Conservation (phyloP, 1,140 invertebrate genomes). For the Drosophila hydei region DNA sequence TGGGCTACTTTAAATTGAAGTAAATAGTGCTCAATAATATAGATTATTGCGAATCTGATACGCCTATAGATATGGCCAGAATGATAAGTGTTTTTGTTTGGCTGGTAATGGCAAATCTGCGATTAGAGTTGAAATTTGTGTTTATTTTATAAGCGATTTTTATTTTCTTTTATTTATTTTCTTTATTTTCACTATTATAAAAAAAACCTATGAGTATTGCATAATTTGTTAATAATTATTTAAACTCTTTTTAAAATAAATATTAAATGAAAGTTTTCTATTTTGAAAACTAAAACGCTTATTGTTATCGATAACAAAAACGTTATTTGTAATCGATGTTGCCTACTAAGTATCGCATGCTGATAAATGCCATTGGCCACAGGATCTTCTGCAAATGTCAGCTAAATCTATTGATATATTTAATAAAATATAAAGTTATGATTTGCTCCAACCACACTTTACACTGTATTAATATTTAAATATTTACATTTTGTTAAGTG, state of each 20-base stretch:
- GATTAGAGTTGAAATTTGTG: conserved; percentile 37
- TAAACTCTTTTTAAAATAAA: no score
- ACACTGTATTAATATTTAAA: no score
- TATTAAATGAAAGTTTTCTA: no score
- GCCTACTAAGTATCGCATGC: not conserved
- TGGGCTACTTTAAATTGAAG: conserved; percentile 37
- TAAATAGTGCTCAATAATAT: conserved; percentile 44
- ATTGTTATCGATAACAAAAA: conserved; percentile 1
- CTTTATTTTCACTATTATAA: no score
- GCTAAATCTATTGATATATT: no score
- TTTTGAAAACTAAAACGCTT: no score
- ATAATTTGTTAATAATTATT: no score
- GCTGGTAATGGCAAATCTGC: conserved; percentile 32
- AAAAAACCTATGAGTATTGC: no score
- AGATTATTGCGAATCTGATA: conserved; percentile 42
- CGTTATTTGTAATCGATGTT: not conserved
- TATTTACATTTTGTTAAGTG: no score
- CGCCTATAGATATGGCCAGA: conserved; percentile 34
- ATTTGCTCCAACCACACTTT: no score
- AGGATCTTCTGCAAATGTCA: not conserved
- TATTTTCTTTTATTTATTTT: no score
- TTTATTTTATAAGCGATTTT: conserved; percentile 21
- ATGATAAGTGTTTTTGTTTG: conserved; percentile 30
- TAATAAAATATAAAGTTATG: no score
- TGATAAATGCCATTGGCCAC: not conserved